phyloP scores from a whole-genome alignment of 2,113 vertebrate genomes.

The Oenanthe oenanthe region DNA sequence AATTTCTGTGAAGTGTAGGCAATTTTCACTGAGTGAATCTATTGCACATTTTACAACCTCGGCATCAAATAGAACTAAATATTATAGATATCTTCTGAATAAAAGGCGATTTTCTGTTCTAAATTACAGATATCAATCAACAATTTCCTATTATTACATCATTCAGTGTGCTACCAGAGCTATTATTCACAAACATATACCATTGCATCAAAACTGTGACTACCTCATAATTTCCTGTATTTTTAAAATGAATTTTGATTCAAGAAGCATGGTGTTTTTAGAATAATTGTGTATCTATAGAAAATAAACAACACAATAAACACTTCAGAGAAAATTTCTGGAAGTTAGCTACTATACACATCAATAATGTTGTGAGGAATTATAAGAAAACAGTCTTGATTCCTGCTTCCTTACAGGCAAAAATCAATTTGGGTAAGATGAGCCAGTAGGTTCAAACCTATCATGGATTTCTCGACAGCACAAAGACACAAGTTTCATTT shows the following conservation, averaged over 20 bases:
- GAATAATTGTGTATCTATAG: neutral
- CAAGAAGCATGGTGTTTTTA: neutral
- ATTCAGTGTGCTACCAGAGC: neutral
- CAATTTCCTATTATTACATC: neutral
- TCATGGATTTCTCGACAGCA: neutral
- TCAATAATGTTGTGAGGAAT: neutral
- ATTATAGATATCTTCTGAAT: neutral
- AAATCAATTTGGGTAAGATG: neutral
- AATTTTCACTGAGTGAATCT: constrained; percentile 1
- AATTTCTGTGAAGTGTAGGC: neutral
- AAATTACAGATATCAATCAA: neutral
- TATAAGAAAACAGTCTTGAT: neutral
- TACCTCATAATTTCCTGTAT: neutral
- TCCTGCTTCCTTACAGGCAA: neutral
- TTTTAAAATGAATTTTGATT: neutral
- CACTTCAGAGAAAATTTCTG: neutral
- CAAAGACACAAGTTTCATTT: neutral
- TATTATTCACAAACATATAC: neutral
- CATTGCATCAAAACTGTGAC: neutral
- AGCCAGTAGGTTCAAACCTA: neutral
- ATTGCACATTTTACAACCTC: constrained; percentile 1
- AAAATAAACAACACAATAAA: neutral
- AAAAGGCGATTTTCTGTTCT: neutral
- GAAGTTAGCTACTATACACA: neutral
- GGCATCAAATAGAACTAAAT: constrained; percentile 18